Conservation (phyloP, 2,888 invertebrate genomes). For the Lacanobia oleracea region DNA sequence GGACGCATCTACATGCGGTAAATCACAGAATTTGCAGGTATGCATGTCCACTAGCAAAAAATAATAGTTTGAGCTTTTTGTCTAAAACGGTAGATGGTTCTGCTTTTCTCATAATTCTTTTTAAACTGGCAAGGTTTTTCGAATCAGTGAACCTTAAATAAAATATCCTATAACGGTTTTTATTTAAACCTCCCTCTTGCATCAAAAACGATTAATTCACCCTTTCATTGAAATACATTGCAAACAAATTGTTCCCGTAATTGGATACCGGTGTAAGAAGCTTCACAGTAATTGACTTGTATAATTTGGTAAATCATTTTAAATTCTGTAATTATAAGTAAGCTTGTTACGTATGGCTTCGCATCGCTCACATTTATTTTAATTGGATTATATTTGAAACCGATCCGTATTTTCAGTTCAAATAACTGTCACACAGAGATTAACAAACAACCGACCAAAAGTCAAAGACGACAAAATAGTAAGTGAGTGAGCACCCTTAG, state of each 20-base stretch:
- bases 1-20: constrained; percentile 31
- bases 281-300: constrained; percentile 36
- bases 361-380: constrained; percentile 21
- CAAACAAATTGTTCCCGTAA: constrained; percentile 43
- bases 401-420: not conserved
- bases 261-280: constrained; percentile 35
- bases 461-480: not conserved
- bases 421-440: not conserved
- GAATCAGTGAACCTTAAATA: not conserved
- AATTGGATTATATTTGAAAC: constrained; percentile 9
- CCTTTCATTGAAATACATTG: constrained; percentile 21
- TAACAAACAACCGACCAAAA: not conserved
- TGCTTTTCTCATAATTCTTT: not conserved
- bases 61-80: not conserved
- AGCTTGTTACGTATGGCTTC: constrained; percentile 24
- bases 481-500: not conserved
- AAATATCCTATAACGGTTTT: not conserved
- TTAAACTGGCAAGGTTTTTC: not conserved
- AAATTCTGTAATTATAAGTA: constrained; percentile 33
- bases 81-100: not conserved
- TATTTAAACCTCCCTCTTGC: constrained; percentile 6
- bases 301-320: constrained; percentile 40
- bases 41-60: not conserved
- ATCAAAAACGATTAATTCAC: constrained; percentile 20
- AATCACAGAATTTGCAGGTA: constrained; percentile 38